Percentiles rank a stretch among this genome's conserved stretches.
These are phyloP conservation scores for Plecturocebus donacophilus DNA, from an alignment of 2,113 vertebrate genomes.

Conservation along the genomic window DNA sequence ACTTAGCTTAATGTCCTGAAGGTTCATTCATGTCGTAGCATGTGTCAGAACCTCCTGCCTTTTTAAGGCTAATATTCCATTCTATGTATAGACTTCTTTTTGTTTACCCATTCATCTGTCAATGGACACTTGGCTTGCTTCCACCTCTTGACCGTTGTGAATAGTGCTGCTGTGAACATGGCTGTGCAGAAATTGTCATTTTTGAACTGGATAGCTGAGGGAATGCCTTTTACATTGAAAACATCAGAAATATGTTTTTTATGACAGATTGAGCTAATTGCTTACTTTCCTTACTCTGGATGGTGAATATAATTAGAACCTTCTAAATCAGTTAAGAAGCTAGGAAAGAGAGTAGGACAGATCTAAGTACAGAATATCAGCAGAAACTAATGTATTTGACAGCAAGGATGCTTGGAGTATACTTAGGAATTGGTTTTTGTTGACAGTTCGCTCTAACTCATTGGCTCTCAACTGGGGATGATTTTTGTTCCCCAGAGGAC, in stretches of 20 bases:
- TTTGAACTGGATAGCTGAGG: background rate
- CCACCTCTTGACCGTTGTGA: background rate
- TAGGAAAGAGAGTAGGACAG: too few species aligned
- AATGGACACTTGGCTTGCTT: background rate
- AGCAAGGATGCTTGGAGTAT: background rate
- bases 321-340: background rate
- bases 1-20: background rate
- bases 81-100: background rate
- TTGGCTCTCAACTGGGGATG: background rate
- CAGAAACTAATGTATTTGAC: background rate
- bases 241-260: background rate
- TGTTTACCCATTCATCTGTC: background rate
- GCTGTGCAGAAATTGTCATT: background rate
- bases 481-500: background rate
- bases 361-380: background rate
- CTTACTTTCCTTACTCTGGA: background rate
- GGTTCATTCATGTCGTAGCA: background rate
- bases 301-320: background rate
- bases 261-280: background rate
- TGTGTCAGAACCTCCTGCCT: background rate
- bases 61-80: background rate
- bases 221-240: slow-evolving; percentile 15
- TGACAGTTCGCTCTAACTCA: background rate
- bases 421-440: background rate
- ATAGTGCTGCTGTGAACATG: background rate